Evolutionary conservation across 2,797 vertebrate genomes (phyloP).

Genomic region (Discoglossus pictus): DNA sequence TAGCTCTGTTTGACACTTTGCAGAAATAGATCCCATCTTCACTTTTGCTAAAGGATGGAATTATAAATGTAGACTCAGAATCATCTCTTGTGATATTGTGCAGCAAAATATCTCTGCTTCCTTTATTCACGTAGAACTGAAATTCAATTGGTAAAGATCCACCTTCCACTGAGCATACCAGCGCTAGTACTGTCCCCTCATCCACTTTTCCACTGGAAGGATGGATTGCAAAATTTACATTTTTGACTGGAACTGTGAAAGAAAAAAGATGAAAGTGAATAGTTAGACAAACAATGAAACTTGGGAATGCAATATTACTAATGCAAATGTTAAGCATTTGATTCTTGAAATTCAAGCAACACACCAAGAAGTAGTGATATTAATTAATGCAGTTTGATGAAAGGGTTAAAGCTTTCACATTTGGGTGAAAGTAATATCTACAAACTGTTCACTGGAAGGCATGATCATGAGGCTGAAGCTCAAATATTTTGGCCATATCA

Average conservation of each 20-base stretch:
- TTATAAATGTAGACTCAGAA: constrained; percentile 49
- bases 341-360: too few species aligned
- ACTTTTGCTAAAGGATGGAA: constrained; percentile 53
- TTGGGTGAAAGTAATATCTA: too few species aligned
- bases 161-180: constrained; percentile 61
- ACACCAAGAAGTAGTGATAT: too few species aligned
- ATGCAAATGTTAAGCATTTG: too few species aligned
- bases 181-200: constrained; percentile 56
- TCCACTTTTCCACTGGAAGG: constrained; percentile 55
- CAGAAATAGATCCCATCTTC: constrained; percentile 69
- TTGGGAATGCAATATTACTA: too few species aligned
- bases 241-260: constrained; percentile 62
- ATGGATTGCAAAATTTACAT: constrained; percentile 53
- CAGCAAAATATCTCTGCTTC: constrained; percentile 39
- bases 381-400: too few species aligned
- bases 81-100: neutral
- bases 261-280: constrained; percentile 22
- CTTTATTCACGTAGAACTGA: constrained; percentile 64
- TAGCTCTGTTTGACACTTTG: constrained; percentile 66
- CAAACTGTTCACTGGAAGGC: too few species aligned
- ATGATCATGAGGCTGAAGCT: too few species aligned
- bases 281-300: too few species aligned
- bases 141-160: constrained; percentile 70
- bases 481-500: too few species aligned
- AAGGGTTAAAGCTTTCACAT: too few species aligned